Conservation (phyloP, 2,888 invertebrate species). For the Eurytoma adleriae region DNA sequence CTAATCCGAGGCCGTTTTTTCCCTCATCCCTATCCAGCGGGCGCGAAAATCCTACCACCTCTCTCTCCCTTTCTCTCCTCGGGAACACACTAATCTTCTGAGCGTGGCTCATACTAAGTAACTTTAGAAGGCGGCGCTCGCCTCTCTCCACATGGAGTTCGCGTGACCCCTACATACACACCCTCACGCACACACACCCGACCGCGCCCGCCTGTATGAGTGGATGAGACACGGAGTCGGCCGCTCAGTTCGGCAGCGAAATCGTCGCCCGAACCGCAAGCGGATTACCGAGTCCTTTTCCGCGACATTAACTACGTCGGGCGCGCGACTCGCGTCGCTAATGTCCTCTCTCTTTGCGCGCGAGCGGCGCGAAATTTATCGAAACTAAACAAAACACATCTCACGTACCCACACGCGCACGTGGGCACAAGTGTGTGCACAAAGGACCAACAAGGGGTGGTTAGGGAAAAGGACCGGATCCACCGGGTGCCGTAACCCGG, state of each 20-base stretch:
- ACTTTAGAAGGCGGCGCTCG: slow-evolving; percentile 43
- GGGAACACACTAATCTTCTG: slow-evolving; percentile 52
- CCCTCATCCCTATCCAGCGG: background rate
- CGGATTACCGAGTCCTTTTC: slow-evolving; percentile 59
- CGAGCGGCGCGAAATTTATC: slow-evolving; percentile 60
- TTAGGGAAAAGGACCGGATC: slow-evolving; percentile 24
- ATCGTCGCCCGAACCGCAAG: slow-evolving; percentile 50
- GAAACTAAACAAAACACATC: slow-evolving; percentile 60
- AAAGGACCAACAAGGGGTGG: background rate
- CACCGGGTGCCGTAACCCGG: slow-evolving; percentile 9
- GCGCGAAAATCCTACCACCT: slow-evolving; percentile 11
- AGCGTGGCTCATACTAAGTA: slow-evolving; percentile 52
- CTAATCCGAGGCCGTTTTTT: slow-evolving; percentile 27
- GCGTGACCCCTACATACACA: background rate
- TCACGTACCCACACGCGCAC: slow-evolving; percentile 40
- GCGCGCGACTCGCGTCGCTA: slow-evolving; percentile 49
- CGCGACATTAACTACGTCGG: slow-evolving; percentile 57
- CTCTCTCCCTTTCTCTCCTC: background rate
- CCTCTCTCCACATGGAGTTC: slow-evolving; percentile 20
- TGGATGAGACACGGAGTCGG: background rate
- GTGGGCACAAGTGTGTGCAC: background rate
- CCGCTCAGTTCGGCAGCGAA: slow-evolving; percentile 33
- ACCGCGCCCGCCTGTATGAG: background rate
- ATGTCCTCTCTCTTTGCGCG: slow-evolving; percentile 53
- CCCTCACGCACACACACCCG: background rate